A percentile compares a stretch with the other conserved stretches of the same genome.
These are phyloP conservation scores for Cydia pomonella DNA, from an alignment of 1,140 invertebrate species.

Conservation along the genomic window DNA sequence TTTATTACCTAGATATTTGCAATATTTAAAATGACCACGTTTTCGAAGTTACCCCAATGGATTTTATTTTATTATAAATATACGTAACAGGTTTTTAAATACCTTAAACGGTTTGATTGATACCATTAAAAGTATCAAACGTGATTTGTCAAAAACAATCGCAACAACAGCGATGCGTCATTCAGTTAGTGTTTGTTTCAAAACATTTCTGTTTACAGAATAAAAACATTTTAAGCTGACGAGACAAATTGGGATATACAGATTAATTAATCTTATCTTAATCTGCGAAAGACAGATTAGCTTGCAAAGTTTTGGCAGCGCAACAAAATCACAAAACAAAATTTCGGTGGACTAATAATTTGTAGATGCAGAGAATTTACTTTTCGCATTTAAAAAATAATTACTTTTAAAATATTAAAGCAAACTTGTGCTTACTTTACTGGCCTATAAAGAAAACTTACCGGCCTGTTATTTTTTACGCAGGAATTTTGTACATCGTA, in stretches of 20 bases:
- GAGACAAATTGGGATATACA: constrained; percentile 20
- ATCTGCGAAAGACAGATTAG: constrained; percentile 27
- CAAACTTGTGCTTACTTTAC: neutral
- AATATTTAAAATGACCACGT: too few relatives aligned
- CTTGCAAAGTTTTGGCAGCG: constrained; percentile 10
- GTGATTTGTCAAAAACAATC: neutral
- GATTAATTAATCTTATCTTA: constrained; percentile 29
- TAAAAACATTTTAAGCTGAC: constrained; percentile 14
- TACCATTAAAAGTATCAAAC: neutral
- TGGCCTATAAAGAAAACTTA: neutral
- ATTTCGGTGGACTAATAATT: neutral
- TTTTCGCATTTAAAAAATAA: neutral
- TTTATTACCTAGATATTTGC: too few relatives aligned
- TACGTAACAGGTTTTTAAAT: too few relatives aligned
- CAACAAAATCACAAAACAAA: neutral
- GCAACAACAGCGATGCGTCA: constrained; percentile 20
- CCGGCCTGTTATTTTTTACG: neutral
- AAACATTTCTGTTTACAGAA: neutral
- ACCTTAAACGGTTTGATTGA: neutral
- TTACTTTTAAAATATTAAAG: constrained; percentile 4
- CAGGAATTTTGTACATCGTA: neutral
- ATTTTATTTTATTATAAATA: too few relatives aligned
- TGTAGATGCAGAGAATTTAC: neutral
- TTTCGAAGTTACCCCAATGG: too few relatives aligned
- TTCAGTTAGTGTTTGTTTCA: constrained; percentile 3